Percentiles rank a stretch among this genome's conserved stretches.
phyloP scores from a whole-genome alignment of 2,113 vertebrate species.

The Coracopsis vasa region DNA sequence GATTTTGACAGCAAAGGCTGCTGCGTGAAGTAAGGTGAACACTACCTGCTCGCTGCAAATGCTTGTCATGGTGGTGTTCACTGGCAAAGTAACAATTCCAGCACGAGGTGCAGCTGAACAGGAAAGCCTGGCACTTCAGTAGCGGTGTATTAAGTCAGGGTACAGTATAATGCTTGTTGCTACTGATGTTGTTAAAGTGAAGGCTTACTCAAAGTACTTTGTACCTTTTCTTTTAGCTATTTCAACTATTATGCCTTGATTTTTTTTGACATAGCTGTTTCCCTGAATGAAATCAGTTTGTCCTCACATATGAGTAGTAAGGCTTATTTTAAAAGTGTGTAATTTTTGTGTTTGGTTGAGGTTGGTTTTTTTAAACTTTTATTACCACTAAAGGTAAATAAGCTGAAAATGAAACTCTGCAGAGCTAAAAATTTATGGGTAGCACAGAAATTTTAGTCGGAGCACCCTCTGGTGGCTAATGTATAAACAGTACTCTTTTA shows the following conservation, averaged over 20 bases:
- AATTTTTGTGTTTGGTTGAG: rapidly evolving
- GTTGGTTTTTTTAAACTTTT: neutral
- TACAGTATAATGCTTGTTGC: neutral
- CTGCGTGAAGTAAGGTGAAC: rapidly evolving
- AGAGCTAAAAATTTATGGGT: neutral
- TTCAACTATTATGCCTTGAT: neutral
- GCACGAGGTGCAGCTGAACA: rapidly evolving
- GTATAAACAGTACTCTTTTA: rapidly evolving
- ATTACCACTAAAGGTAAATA: neutral
- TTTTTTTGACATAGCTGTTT: neutral
- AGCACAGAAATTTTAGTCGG: neutral
- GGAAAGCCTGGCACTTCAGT: rapidly evolving
- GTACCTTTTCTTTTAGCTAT: neutral
- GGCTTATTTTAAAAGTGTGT: neutral
- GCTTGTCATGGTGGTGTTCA: rapidly evolving
- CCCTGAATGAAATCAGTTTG: neutral
- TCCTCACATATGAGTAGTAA: neutral
- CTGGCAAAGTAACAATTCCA: neutral
- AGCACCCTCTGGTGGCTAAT: neutral
- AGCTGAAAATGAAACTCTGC: neutral
- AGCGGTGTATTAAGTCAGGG: neutral
- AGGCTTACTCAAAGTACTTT: neutral
- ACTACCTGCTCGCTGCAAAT: neutral
- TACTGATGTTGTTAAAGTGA: neutral
- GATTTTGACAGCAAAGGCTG: neutral